phyloP scores from a whole-genome alignment of 2,113 vertebrate genomes.

The Halcyon senegalensis region DNA sequence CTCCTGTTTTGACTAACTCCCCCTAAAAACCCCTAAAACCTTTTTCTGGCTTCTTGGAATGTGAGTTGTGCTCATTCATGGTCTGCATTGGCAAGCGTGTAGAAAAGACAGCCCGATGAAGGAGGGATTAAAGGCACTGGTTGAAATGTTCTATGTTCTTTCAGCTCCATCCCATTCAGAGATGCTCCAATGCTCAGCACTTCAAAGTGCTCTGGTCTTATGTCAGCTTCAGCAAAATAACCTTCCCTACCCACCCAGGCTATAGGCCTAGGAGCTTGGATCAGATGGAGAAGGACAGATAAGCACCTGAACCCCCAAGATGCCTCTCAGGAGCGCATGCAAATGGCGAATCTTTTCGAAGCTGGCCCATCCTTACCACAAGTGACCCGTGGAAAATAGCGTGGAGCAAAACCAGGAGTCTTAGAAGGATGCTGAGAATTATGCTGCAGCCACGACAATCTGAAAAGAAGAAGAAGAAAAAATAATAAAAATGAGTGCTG shows the following conservation, averaged over 20 bases:
- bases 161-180: neutral
- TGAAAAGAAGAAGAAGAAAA: neutral
- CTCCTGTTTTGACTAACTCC: neutral
- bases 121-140: neutral
- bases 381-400: neutral
- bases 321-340: neutral
- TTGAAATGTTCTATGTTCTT: neutral
- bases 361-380: neutral
- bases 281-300: neutral
- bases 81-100: accelerated
- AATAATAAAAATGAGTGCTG: neutral
- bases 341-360: neutral
- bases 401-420: neutral
- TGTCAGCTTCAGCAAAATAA: neutral
- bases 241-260: neutral
- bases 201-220: neutral
- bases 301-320: neutral
- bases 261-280: neutral
- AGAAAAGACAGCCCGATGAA: neutral
- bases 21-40: neutral
- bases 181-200: neutral
- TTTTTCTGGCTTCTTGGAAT: neutral
- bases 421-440: neutral
- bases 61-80: accelerated
- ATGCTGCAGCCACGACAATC: neutral